phyloP scores from a whole-genome alignment of 2,113 vertebrate genomes.

The Piaya cayana region DNA sequence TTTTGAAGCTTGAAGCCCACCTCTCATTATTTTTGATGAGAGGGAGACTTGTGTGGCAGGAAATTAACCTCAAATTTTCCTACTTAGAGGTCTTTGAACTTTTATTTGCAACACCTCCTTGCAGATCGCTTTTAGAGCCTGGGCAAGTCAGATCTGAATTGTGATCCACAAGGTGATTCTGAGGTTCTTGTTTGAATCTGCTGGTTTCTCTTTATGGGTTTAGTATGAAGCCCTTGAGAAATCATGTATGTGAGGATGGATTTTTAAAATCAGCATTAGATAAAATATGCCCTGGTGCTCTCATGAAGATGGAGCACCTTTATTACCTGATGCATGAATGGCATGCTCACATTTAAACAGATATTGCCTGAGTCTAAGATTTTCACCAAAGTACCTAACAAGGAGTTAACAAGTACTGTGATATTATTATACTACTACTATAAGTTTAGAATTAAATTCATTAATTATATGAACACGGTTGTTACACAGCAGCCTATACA shows the following conservation, averaged over 20 bases:
- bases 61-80: slow-evolving; percentile 13
- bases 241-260: background rate
- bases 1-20: background rate
- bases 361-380: background rate
- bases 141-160: background rate
- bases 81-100: background rate
- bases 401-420: background rate
- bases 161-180: background rate
- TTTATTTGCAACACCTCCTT: background rate
- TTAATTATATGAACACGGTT: background rate
- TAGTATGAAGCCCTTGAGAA: background rate
- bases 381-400: background rate
- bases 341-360: background rate
- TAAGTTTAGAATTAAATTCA: background rate
- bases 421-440: background rate
- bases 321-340: background rate
- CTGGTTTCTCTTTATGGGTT: background rate
- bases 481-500: background rate
- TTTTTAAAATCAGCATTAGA: background rate
- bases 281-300: background rate
- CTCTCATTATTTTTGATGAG: slow-evolving; percentile 24
- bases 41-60: background rate
- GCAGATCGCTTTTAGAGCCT: background rate
- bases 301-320: background rate
- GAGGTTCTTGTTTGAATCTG: background rate